A percentile compares a stretch with the other conserved stretches of the same genome.
phyloP scores from a whole-genome alignment of 2,888 invertebrate genomes.

The Eristalinus aeneus region DNA sequence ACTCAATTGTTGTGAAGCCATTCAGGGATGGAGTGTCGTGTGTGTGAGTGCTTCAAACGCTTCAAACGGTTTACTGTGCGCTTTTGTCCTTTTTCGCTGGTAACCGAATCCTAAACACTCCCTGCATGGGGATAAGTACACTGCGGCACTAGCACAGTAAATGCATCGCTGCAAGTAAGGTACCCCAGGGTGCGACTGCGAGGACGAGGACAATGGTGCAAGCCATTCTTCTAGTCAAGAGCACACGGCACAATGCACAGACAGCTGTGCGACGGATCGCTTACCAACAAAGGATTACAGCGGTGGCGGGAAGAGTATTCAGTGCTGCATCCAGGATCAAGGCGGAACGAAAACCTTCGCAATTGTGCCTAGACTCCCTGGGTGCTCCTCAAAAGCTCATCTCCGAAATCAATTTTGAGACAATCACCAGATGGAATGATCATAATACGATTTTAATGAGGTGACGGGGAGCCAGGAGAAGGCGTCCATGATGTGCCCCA shows the following conservation, averaged over 20 bases:
- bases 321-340: neutral
- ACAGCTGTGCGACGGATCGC: slow-evolving; percentile 55
- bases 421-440: slow-evolving; percentile 2
- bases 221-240: slow-evolving; percentile 1
- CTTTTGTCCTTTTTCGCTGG: slow-evolving; percentile 27
- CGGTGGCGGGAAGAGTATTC: neutral
- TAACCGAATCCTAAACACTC: slow-evolving; percentile 43
- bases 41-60: neutral
- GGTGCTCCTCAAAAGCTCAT: slow-evolving; percentile 30
- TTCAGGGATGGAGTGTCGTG: slow-evolving; percentile 21
- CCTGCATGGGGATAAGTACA: slow-evolving; percentile 59
- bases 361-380: slow-evolving; percentile 11
- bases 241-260: slow-evolving; percentile 27
- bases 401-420: slow-evolving; percentile 2
- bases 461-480: neutral
- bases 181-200: slow-evolving; percentile 14
- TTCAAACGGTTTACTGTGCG: slow-evolving; percentile 27
- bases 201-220: slow-evolving; percentile 43
- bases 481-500: neutral
- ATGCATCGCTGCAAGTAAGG: neutral
- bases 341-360: neutral
- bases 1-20: slow-evolving; percentile 16
- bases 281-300: slow-evolving; percentile 58
- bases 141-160: slow-evolving; percentile 42
- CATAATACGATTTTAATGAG: slow-evolving; percentile 52